These are phyloP conservation scores for Xestobium rufovillosum DNA, from an alignment of 2,888 invertebrate species.

Conservation along the genomic window DNA sequence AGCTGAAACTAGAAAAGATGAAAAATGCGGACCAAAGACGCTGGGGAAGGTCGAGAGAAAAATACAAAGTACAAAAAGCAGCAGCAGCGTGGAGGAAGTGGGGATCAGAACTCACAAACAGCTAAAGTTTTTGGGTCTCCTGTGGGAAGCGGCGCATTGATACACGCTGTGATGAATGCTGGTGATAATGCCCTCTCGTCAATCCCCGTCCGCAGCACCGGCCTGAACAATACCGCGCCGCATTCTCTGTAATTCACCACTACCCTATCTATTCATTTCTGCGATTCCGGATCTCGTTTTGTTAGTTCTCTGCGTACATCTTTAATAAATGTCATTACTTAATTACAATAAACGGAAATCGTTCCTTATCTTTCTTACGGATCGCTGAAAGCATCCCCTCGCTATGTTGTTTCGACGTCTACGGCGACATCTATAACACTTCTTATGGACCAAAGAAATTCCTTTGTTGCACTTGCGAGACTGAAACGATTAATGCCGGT, in stretches of 20 bases:
- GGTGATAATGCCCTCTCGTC: conserved; percentile 49
- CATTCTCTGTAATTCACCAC: conserved; percentile 41
- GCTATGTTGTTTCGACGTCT: no score
- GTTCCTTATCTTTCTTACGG: conserved; percentile 13
- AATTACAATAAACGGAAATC: conserved; percentile 27
- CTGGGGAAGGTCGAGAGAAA: conserved; percentile 33
- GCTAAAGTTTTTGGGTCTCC: conserved; percentile 43
- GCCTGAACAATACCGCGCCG: conserved; percentile 50
- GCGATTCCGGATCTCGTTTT: conserved; percentile 26
- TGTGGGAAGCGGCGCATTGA: conserved; percentile 45
- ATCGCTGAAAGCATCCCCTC: conserved; percentile 7
- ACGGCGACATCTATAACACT: no score
- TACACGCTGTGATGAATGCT: conserved; percentile 46
- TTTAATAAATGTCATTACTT: conserved; percentile 38
- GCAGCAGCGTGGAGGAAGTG: conserved; percentile 23
- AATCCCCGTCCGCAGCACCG: conserved; percentile 48
- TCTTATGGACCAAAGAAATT: no score
- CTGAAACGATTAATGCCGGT: no score
- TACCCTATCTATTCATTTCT: conserved; percentile 41
- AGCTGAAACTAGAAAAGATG: conserved; percentile 44
- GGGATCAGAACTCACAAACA: conserved; percentile 38
- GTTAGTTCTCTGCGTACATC: conserved; percentile 32
- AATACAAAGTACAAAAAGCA: conserved; percentile 38
- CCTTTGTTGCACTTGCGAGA: no score
- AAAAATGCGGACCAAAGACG: conserved; percentile 40